phyloP scores from a whole-genome alignment of 2,888 invertebrate genomes.

The Cryptophagus acutangulus region DNA sequence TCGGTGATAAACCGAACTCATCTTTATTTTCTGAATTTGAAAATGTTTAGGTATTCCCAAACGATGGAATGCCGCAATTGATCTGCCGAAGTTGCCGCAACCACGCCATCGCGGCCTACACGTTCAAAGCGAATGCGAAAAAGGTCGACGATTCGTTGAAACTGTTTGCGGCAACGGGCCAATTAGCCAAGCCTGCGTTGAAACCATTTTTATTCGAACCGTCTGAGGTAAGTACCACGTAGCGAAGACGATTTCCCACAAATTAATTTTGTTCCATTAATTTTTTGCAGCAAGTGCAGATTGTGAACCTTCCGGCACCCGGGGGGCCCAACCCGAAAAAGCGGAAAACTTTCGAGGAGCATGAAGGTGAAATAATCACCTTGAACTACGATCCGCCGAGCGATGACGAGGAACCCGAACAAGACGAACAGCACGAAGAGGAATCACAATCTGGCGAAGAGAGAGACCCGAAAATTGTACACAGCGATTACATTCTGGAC shows the following conservation, averaged over 20 bases:
- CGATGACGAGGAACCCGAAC: conserved; percentile 9
- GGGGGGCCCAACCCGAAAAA: conserved; percentile 15
- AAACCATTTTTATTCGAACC: conserved; percentile 7
- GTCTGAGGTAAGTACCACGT: not conserved
- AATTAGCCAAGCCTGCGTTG: conserved; percentile 40
- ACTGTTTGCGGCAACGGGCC: conserved; percentile 62
- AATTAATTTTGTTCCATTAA: too few species aligned
- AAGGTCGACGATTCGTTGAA: conserved; percentile 67
- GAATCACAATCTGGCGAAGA: conserved; percentile 4
- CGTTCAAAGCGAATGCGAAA: conserved; percentile 71
- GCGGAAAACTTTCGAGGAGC: conserved; percentile 13
- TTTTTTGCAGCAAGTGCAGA: not conserved
- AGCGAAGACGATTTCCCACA: too few species aligned
- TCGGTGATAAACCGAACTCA: too few species aligned
- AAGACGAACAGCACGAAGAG: conserved; percentile 18
- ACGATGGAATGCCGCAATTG: conserved; percentile 69
- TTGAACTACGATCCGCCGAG: conserved; percentile 25
- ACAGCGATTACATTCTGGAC: too few species aligned
- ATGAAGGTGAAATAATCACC: conserved; percentile 28
- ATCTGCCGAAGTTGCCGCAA: conserved; percentile 66
- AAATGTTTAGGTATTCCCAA: conserved; percentile 57
- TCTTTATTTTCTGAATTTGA: too few species aligned
- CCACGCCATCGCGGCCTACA: conserved; percentile 65
- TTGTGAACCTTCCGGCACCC: not conserved
- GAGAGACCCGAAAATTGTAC: not conserved